Base-by-base conservation (phyloP, 2,113 vertebrate genomes). In the Scalopus aquaticus region DNA sequence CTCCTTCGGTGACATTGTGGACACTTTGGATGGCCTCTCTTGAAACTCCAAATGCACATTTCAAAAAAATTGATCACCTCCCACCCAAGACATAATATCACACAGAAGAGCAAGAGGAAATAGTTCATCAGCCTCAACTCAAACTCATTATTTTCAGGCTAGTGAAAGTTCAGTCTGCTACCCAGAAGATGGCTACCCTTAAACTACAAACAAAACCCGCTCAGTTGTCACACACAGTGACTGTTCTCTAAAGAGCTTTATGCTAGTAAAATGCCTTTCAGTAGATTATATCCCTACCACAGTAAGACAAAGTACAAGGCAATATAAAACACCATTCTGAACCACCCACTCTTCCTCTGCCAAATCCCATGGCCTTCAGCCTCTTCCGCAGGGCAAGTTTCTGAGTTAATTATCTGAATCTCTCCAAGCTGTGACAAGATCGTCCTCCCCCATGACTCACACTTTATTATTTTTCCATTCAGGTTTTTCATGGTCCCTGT, bases 401-500 rank as follows among this genome's bases (percentile, higher is more conserved):
- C 88, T 65, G 58, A 87, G 74, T 69, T 82, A 74, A 96, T 70
- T 72, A 65, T 72, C 84, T 74, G 37, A 77, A 60, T 77, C 79
- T 82, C 88, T 70, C 94, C 83, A 54, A 65, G 26, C 58, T 90
- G 42, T 78, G 80, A 90, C 9, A 30, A 72, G 42, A 28, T 62
- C 49, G 15, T 39, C 64, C 17, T 9, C 22, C 17, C 37, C 74
- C 69, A 37, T 42, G 88, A 80, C 28, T 88, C n/a, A 11, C 32
- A 81, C 49, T 88, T 91, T 62, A 80, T 92, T 95, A 88, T 93
- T 86, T 84, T 79, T 93, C 30, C 60, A 88, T 90, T 76, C 35
- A 80, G 11, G 2, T 37, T 83, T 94, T 65, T 93, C 80, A n/a
- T 90, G 60, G 51, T 93, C 67, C 28, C 76, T 90, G 5, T 20